These are phyloP conservation scores for Herpetotheres cachinnans DNA, from an alignment of 2,113 vertebrate genomes.

Conservation along the genomic window DNA sequence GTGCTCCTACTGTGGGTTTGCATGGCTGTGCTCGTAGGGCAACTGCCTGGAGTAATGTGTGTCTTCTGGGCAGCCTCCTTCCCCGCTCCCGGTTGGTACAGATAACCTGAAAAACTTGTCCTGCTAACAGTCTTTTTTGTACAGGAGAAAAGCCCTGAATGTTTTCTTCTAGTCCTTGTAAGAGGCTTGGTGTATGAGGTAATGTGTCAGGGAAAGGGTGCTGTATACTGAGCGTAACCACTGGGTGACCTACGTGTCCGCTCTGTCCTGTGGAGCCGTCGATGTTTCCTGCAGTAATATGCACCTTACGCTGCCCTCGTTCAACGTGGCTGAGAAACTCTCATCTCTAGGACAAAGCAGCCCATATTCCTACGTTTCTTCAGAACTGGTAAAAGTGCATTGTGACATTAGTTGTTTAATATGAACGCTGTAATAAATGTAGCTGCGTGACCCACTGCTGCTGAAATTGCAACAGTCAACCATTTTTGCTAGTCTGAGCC, in stretches of 20 bases:
- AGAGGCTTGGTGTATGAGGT: not conserved
- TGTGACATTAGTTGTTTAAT: not conserved
- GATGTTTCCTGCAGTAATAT: not conserved
- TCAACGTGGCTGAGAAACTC: not conserved
- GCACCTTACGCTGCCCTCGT: not conserved
- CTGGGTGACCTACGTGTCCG: not conserved
- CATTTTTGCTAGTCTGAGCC: not conserved
- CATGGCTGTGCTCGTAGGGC: accelerated
- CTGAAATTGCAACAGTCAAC: not conserved
- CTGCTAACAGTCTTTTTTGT: not conserved
- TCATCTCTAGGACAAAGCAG: not conserved
- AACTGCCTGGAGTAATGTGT: accelerated
- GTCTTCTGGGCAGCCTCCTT: not conserved
- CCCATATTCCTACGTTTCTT: not conserved
- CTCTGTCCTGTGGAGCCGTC: not conserved
- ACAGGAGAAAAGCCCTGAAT: accelerated
- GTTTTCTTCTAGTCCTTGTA: not conserved
- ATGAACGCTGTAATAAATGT: not conserved
- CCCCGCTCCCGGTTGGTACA: not conserved
- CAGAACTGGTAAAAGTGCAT: accelerated
- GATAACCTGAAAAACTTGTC: not conserved
- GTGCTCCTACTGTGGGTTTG: not conserved
- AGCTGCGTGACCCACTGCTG: not conserved
- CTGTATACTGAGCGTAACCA: accelerated
- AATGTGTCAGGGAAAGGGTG: not conserved